Evolutionary conservation across 2,888 invertebrate genomes (phyloP).

Genomic region (Eupithecia vulgata): DNA sequence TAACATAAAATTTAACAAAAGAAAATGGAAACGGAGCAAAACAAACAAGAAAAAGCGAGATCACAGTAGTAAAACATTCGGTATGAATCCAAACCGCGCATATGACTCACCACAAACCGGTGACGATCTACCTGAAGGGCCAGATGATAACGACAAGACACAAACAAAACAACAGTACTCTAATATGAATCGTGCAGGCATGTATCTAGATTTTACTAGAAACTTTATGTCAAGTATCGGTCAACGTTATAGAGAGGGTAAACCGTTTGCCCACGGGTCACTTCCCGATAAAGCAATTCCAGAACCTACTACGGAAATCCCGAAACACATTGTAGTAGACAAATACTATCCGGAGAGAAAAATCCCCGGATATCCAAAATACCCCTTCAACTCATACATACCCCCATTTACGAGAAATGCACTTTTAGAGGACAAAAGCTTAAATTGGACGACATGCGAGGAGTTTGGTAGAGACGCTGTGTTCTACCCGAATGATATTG

Average conservation of each 20-base stretch:
- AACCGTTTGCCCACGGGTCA: neutral
- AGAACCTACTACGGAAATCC: too few species aligned
- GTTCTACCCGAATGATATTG: slow-evolving; percentile 64
- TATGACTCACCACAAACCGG: neutral
- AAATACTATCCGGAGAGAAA: slow-evolving; percentile 2
- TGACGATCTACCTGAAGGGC: neutral
- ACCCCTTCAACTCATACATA: neutral
- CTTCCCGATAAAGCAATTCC: neutral
- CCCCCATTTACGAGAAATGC: neutral
- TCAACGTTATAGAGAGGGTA: neutral
- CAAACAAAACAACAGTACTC: neutral
- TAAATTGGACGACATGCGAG: slow-evolving; percentile 64
- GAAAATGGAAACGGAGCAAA: neutral
- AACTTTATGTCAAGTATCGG: neutral
- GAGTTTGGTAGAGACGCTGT: slow-evolving; percentile 57
- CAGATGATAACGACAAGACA: neutral
- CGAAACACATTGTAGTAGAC: neutral
- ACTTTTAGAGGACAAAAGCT: neutral
- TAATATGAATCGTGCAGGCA: neutral
- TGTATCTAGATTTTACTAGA: neutral
- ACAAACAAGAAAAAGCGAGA: neutral
- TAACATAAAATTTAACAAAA: neutral
- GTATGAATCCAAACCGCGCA: neutral
- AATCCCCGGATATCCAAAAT: neutral
- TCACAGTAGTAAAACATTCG: neutral